Conservation (phyloP, 2,113 vertebrate genomes). For the Psilopsiagon aurifrons region DNA sequence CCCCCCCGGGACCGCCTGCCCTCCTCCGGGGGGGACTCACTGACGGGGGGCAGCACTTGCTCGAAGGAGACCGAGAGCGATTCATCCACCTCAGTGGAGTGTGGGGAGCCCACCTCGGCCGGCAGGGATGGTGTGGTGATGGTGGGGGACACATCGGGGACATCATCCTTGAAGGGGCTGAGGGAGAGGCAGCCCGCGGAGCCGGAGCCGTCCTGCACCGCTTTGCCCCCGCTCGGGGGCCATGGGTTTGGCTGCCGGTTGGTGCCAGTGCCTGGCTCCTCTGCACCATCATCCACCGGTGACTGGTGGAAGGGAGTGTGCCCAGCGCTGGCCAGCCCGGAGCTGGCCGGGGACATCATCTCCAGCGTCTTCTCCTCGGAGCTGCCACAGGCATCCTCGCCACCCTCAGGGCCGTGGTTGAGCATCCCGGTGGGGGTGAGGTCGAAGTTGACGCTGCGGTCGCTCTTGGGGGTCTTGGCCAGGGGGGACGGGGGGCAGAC, state of each 20-base stretch:
- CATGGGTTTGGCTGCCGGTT: conserved; percentile 9
- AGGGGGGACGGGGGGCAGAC: conserved; percentile 74
- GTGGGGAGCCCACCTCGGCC: conserved; percentile 85
- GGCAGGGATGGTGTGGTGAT: conserved; percentile 87
- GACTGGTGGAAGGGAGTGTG: conserved; percentile 84
- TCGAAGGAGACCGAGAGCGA: conserved; percentile 90
- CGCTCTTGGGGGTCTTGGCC: conserved; percentile 77
- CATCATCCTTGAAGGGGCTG: conserved; percentile 78
- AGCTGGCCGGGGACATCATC: conserved; percentile 74
- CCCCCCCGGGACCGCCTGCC: conserved; percentile 6
- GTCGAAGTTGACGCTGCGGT: conserved; percentile 78
- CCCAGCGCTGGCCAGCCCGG: conserved; percentile 63
- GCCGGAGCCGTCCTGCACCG: conserved; percentile 60
- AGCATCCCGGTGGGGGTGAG: conserved; percentile 74
- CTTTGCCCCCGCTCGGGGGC: not conserved
- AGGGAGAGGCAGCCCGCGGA: conserved; percentile 79
- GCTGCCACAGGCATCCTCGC: conserved; percentile 72
- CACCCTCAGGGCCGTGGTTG: conserved; percentile 50
- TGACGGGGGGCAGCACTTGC: conserved; percentile 78
- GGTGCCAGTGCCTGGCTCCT: not conserved
- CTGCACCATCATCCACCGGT: conserved; percentile 68
- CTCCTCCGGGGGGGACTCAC: conserved; percentile 73
- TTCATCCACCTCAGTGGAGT: conserved; percentile 89
- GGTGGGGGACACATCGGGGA: conserved; percentile 81
- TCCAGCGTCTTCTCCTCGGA: conserved; percentile 83